phyloP scores from a whole-genome alignment of 2,113 vertebrate species.

The Phrynosoma platyrhinos region DNA sequence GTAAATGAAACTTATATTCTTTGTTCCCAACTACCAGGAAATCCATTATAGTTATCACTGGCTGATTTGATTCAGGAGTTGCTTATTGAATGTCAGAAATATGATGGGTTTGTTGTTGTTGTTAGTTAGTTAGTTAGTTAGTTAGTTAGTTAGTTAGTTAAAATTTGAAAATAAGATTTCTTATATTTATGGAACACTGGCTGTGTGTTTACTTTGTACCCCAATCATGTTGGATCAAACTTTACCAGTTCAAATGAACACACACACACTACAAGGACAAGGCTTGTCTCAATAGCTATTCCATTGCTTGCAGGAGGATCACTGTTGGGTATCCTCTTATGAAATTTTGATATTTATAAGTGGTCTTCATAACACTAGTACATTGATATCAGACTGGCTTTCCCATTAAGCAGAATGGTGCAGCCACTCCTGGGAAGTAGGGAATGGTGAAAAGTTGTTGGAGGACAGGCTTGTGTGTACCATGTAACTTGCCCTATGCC shows the following conservation, averaged over 20 bases:
- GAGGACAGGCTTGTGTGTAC: not conserved
- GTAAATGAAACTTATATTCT: not conserved
- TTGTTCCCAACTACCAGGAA: not conserved
- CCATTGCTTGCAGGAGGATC: not conserved
- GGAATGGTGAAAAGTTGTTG: not conserved
- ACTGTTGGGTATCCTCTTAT: not conserved
- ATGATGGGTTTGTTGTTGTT: not conserved
- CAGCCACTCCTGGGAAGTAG: not conserved
- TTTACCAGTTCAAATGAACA: not conserved
- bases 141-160: too few species aligned
- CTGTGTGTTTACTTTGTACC: not conserved
- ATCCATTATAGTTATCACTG: not conserved
- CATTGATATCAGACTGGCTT: not conserved
- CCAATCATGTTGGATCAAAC: not conserved
- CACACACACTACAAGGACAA: not conserved
- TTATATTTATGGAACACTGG: not conserved
- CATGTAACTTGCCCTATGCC: not conserved
- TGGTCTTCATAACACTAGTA: not conserved
- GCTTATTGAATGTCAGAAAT: not conserved
- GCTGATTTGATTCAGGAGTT: not conserved
- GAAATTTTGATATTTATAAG: not conserved
- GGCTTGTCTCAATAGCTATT: not conserved
- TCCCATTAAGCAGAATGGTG: not conserved
- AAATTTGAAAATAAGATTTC: not conserved
- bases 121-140: too few species aligned